These are phyloP conservation scores for Cyprinodon brontotheroides DNA, from an alignment of 2,113 vertebrate genomes.

Conservation along the genomic window DNA sequence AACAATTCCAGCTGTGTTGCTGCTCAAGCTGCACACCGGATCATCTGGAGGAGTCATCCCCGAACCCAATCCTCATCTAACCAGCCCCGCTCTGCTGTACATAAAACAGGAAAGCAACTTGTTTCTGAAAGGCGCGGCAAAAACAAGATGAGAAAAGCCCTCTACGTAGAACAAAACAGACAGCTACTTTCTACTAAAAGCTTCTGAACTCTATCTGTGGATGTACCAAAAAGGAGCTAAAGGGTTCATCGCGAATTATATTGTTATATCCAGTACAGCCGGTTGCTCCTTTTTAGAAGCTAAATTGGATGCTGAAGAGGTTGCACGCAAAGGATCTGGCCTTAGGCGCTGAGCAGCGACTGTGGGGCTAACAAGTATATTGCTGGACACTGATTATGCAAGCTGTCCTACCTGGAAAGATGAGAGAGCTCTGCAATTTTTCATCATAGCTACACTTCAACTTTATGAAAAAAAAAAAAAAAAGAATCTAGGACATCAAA, in stretches of 20 bases:
- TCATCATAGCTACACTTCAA: no score
- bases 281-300: no score
- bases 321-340: conserved; percentile 73
- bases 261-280: conserved; percentile 68
- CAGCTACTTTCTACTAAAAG: conserved; percentile 6
- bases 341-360: conserved; percentile 57
- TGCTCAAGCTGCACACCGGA: conserved; percentile 65
- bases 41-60: conserved; percentile 79
- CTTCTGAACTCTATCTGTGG: conserved; percentile 19
- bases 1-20: conserved; percentile 79
- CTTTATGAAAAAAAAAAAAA: no score
- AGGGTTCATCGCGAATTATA: conserved; percentile 27
- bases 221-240: conserved; percentile 5
- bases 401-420: no score
- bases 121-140: neutral
- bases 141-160: neutral
- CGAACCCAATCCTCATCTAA: conserved; percentile 17
- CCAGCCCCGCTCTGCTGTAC: conserved; percentile 6
- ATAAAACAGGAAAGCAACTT: conserved; percentile 16
- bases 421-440: no score
- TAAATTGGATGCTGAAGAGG: no score
- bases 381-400: no score
- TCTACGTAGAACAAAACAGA: neutral
- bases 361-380: neutral
- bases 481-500: no score